These are phyloP conservation scores for Orchesellides sinensis DNA, from an alignment of 2,888 invertebrate species.

Conservation along the genomic window DNA sequence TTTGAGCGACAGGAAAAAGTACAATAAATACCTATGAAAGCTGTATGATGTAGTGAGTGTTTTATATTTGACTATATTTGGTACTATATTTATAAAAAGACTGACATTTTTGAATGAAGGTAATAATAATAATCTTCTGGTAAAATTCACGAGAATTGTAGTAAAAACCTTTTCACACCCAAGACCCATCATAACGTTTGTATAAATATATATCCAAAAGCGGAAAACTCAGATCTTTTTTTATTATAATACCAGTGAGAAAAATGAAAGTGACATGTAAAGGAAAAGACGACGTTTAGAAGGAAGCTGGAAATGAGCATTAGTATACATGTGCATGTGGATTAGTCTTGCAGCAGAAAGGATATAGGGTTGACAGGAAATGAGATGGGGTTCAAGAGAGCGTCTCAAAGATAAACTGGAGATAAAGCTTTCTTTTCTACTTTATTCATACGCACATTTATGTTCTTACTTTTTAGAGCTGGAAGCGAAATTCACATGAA, in stretches of 20 bases:
- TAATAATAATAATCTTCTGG: conserved; percentile 1
- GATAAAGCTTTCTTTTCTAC: too few species aligned
- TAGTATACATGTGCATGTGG: background rate
- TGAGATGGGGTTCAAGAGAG: conserved; percentile 22
- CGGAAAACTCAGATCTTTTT: conserved; percentile 6
- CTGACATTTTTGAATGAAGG: too few species aligned
- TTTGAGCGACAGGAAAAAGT: conserved; percentile 25
- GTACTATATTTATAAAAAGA: background rate
- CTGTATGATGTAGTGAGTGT: background rate
- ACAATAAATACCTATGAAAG: too few species aligned
- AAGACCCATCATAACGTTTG: background rate
- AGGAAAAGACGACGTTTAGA: background rate
- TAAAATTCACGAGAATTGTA: background rate
- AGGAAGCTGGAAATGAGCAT: background rate
- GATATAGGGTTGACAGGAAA: conserved; percentile 38
- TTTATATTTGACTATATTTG: background rate
- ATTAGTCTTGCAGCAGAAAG: conserved; percentile 18
- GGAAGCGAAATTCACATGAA: too few species aligned
- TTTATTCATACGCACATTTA: too few species aligned
- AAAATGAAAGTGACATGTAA: conserved; percentile 14
- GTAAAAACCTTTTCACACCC: too few species aligned
- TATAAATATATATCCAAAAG: background rate
- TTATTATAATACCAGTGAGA: conserved; percentile 30
- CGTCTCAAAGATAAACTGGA: conserved; percentile 34
- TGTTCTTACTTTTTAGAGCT: too few species aligned